Conservation (phyloP, 2,113 vertebrate genomes). For the Muntiacus reevesi region DNA sequence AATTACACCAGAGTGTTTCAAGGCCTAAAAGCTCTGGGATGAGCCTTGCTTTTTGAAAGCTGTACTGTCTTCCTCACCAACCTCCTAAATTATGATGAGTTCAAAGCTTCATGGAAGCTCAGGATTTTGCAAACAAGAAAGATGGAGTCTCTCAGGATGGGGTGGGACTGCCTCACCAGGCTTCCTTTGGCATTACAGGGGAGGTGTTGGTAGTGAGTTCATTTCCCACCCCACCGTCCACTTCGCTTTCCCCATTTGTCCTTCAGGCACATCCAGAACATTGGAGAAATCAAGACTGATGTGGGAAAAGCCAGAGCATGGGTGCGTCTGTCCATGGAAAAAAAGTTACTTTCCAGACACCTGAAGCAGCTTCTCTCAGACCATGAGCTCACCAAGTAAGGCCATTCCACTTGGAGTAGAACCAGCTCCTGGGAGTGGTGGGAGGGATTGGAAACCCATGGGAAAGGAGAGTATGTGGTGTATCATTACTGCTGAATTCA, state of each 20-base stretch:
- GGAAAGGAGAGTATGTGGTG: not conserved
- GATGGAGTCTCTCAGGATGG: not conserved
- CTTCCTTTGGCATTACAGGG: not conserved
- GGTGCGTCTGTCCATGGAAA: slow-evolving; percentile 99
- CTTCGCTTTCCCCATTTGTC: not conserved
- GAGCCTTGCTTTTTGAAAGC: not conserved
- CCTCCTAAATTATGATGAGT: not conserved
- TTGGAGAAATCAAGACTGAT: slow-evolving; percentile 97
- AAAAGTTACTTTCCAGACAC: slow-evolving; percentile 97
- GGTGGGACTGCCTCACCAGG: not conserved
- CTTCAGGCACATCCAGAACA: slow-evolving; percentile 96
- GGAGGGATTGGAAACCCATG: not conserved
- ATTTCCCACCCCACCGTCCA: not conserved
- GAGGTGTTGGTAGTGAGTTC: not conserved
- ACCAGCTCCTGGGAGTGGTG: not conserved
- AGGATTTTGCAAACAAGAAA: not conserved
- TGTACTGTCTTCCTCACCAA: not conserved
- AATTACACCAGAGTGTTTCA: not conserved
- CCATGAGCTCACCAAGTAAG: slow-evolving; percentile 97
- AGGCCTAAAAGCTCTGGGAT: not conserved
- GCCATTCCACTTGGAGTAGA: not conserved
- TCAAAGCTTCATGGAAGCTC: not conserved
- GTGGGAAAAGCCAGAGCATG: slow-evolving; percentile 98
- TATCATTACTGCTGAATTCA: not conserved
- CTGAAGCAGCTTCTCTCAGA: slow-evolving; percentile 97